A percentile compares a stretch with the other conserved stretches of the same genome.
These are phyloP conservation scores for Natator depressus DNA, from an alignment of 2,113 vertebrate genomes.

Conservation along the genomic window DNA sequence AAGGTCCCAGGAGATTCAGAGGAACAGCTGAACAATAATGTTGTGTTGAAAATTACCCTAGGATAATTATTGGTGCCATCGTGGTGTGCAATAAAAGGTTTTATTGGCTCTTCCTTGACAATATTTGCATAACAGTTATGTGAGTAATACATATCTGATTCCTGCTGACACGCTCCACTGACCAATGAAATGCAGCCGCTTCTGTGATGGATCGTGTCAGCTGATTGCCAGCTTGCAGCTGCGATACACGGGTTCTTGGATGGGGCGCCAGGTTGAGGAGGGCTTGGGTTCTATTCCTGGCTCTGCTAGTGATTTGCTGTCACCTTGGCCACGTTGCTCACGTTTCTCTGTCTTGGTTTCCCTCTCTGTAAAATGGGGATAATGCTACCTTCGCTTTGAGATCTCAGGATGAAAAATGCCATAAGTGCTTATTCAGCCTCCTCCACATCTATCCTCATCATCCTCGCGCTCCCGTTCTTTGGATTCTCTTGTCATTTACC, in stretches of 20 bases:
- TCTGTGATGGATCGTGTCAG: neutral
- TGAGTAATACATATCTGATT: neutral
- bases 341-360: neutral
- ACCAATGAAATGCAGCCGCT: neutral
- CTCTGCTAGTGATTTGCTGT: neutral
- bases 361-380: neutral
- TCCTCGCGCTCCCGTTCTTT: neutral
- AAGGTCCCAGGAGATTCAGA: neutral
- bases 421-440: neutral
- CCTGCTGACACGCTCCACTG: neutral
- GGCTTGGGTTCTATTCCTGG: neutral
- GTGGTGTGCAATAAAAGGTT: neutral
- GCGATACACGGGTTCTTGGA: neutral
- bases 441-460: neutral
- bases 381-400: neutral
- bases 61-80: neutral
- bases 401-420: neutral
- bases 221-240: neutral
- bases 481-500: neutral
- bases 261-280: neutral
- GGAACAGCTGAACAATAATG: neutral
- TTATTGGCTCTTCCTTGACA: neutral
- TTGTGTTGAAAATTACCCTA: neutral
- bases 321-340: neutral
- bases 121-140: neutral